A percentile compares a stretch with the other conserved stretches of the same genome.
Evolutionary conservation across 2,888 invertebrate species (phyloP).

Genomic region (Dicycla oo): DNA sequence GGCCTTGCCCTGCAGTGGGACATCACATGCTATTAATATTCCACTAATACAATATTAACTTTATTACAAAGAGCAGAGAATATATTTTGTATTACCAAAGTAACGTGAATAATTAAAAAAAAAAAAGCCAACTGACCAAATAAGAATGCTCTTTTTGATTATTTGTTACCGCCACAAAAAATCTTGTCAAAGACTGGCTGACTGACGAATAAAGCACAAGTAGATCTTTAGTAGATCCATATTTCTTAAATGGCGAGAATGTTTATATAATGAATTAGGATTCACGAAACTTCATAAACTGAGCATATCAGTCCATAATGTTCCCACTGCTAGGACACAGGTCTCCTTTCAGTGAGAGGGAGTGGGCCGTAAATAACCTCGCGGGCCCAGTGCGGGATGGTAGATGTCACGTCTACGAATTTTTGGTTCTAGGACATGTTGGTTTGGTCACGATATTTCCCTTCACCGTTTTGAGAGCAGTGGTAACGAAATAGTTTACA

Average conservation of each 20-base stretch:
- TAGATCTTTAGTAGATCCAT: neutral
- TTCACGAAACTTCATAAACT: no score
- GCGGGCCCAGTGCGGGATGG: no score
- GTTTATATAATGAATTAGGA: no score
- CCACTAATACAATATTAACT: neutral
- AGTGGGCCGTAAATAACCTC: no score
- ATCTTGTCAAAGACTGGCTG: neutral
- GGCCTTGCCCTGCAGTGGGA: neutral
- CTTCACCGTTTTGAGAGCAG: no score
- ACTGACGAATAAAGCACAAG: neutral
- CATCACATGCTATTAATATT: neutral
- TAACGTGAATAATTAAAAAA: neutral
- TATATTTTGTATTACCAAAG: neutral
- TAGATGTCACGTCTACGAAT: no score
- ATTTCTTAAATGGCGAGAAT: neutral
- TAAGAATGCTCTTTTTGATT: neutral
- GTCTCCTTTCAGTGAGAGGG: no score
- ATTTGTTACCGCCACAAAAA: neutral
- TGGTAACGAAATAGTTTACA: no score
- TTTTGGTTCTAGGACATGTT: no score
- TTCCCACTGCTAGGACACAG: no score
- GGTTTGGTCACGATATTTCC: no score
- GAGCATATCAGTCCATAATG: no score
- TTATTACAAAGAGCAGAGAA: neutral
- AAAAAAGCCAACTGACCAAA: neutral